Base-by-base conservation (phyloP, 2,113 vertebrate genomes). In the Reinhardtius hippoglossoides region DNA sequence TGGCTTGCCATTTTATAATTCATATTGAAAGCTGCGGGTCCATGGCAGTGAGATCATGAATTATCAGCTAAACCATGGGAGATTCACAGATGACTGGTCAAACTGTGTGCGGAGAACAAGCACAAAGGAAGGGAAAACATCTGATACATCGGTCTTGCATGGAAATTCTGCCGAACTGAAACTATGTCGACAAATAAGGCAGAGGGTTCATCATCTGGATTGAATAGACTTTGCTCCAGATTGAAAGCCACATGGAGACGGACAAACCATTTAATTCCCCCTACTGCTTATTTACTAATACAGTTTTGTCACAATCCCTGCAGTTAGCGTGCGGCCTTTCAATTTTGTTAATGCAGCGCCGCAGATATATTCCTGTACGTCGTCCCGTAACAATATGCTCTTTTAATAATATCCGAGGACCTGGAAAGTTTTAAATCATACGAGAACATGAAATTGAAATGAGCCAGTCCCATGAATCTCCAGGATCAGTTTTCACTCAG, bases 11-110 rank as follows among this genome's bases (percentile, higher is more conserved):
- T 89, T 91, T 93, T 87, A 85, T 89, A 89, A 90, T 90, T 92
- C 91, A 86, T 89, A 89, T 86, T 87, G 89, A 92, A 91, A 89
- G 88, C 84, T 89, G 78, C 23, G 84, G 84, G 83, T 90, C 78
- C 74, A 70, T 79, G 87, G 82, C 86, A 74, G 78, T 83, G 75
- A 69, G 84, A 88, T 90, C 82, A 82, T 90, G 89, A 91, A 90
- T 93, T 86, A 91, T 93, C 92, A 85, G 88, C 67, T 62, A 74
- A 81, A 90, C 90, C 91, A 74, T 84, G 90, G 88, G 89, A 92
- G 91, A 90, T 87, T 92, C 87, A 88, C 87, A 86, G 86, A 87
- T 86, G 89, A 93, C 86, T 87, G 90, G 91, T 90, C 88, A 88
- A 84, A 91, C 88, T 89, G 81, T 83, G 84, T 74, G 70, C 68